A percentile compares a stretch with the other conserved stretches of the same genome.
Conservation (phyloP, 2,113 vertebrate species). For the Puntigrus tetrazona region DNA sequence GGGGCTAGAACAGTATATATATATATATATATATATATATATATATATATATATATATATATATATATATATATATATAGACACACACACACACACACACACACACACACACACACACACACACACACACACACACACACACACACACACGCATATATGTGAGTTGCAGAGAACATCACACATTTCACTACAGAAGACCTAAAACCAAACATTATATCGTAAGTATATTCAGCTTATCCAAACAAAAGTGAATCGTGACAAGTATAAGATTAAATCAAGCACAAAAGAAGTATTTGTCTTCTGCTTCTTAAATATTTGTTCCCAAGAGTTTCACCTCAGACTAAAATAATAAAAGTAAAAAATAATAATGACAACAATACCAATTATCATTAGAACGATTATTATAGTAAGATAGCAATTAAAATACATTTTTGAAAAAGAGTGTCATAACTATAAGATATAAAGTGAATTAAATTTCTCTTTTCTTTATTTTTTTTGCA, state of each 20-base stretch:
- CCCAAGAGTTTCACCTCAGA: neutral
- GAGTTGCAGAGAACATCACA: neutral
- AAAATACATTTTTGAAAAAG: too few relatives aligned
- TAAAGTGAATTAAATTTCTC: too few relatives aligned
- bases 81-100: too few relatives aligned
- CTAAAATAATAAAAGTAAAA: too few relatives aligned
- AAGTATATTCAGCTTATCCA: neutral
- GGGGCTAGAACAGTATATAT: conserved; percentile 1
- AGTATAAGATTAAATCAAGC: neutral
- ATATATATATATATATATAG: conserved; percentile 1
- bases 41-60: conserved; percentile 34
- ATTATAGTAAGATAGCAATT: too few relatives aligned
- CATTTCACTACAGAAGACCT: neutral
- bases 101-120: too few relatives aligned
- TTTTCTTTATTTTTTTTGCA: neutral
- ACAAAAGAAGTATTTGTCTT: neutral
- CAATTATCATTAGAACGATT: too few relatives aligned
- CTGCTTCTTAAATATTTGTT: neutral
- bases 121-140: too few relatives aligned
- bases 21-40: neutral
- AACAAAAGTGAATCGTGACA: neutral
- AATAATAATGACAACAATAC: too few relatives aligned
- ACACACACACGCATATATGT: too few relatives aligned
- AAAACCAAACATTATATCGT: neutral
- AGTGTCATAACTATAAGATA: too few relatives aligned